These are phyloP conservation scores for Microtus pennsylvanicus DNA, from an alignment of 2,113 vertebrate species.

Conservation along the genomic window DNA sequence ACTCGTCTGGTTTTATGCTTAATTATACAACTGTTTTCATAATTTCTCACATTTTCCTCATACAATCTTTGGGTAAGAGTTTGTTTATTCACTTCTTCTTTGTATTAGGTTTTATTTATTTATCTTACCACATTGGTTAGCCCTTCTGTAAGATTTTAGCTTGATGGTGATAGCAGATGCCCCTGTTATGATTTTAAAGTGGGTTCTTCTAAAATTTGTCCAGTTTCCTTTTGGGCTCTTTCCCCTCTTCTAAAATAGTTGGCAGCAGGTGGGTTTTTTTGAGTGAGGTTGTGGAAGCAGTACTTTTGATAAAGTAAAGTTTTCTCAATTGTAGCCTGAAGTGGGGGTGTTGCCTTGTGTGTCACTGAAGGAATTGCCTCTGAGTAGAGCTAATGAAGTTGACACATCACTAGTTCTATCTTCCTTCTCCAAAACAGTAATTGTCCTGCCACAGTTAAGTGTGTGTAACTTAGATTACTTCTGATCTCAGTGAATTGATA, in stretches of 20 bases:
- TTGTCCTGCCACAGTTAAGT: not conserved
- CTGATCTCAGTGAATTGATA: slow-evolving; percentile 29
- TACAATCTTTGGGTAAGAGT: not conserved
- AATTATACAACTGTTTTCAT: not conserved
- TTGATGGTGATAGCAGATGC: not conserved
- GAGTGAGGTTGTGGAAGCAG: not conserved
- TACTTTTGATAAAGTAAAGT: not conserved
- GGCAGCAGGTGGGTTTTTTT: not conserved
- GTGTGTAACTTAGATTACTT: not conserved
- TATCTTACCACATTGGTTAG: not conserved
- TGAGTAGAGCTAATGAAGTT: not conserved
- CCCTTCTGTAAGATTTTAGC: not conserved
- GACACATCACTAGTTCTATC: not conserved
- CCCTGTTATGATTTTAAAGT: not conserved
- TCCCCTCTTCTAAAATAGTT: not conserved
- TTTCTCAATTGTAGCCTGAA: not conserved
- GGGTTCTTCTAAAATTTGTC: not conserved
- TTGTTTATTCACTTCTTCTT: not conserved
- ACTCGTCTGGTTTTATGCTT: not conserved
- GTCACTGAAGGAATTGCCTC: not conserved
- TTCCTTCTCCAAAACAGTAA: not conserved
- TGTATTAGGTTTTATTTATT: not conserved
- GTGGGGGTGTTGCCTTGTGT: not conserved
- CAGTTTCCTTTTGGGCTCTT: not conserved
- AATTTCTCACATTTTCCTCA: not conserved